phyloP scores from a whole-genome alignment of 2,797 vertebrate species.

The Sciaenops ocellatus region DNA sequence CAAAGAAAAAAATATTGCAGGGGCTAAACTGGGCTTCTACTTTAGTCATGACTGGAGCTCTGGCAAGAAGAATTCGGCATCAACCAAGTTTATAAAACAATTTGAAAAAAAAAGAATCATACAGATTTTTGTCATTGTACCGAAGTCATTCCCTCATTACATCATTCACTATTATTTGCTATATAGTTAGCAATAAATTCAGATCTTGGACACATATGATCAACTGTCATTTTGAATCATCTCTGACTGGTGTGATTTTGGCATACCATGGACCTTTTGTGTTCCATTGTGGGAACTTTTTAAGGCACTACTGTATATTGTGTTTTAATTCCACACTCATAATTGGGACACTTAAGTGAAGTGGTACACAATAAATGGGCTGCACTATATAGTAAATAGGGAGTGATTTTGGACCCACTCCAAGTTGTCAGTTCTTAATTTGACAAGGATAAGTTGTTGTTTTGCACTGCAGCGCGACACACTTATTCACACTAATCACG shows the following conservation, averaged over 20 bases:
- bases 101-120: neutral
- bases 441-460: slow-evolving; percentile 31
- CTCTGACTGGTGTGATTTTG: too few relatives aligned
- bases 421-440: slow-evolving; percentile 18
- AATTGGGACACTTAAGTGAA: neutral
- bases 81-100: neutral
- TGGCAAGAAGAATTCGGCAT: neutral
- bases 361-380: neutral
- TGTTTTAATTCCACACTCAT: neutral
- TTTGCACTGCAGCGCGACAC: slow-evolving; percentile 16
- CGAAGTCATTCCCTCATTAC: neutral
- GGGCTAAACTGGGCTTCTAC: neutral
- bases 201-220: neutral
- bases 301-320: neutral
- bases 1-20: neutral
- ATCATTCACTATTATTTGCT: neutral
- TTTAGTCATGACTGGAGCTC: neutral
- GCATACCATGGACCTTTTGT: neutral
- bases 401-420: neutral
- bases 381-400: neutral
- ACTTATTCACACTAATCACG: slow-evolving; percentile 30
- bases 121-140: neutral
- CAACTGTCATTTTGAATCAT: neutral
- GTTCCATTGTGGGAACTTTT: neutral
- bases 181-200: neutral